Base-by-base conservation (phyloP, 1,140 invertebrate genomes). In the Ectropis grisescens region DNA sequence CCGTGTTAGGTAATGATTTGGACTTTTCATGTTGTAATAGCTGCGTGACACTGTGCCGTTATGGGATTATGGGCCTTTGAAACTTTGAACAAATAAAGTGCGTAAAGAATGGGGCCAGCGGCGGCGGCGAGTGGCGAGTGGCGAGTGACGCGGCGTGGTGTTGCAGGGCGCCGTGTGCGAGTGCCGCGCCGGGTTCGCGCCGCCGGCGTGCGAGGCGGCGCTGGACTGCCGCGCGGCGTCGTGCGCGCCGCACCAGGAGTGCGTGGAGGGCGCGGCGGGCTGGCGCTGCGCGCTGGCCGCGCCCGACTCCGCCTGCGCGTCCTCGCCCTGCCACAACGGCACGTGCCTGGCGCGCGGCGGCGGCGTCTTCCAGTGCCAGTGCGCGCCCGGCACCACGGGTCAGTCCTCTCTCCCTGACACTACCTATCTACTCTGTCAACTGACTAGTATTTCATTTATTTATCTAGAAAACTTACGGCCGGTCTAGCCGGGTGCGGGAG, bases 331-430 rank as follows among this genome's bases (percentile, higher is more conserved):
- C 59, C 81, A 83, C 47, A 91, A 92, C 75, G 89, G 87, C 41
- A 86, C 86, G 29, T 93, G 91, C 55, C 40, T 70, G n/a, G 50
- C 60, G 19, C 71, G 78, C 13, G 62, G 82, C 42, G 33, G 47
- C 14, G 84, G 85, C 11, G 92, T 58, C 28, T 59, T 90, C 69
- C 87, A 90, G 49, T 96, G 94, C 71, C 87, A 86, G 31, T 97
- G 95, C 75, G 86, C 85, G 3, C 82, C 88, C 9, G 94, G 94
- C 3, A 92, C 88, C 78, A 88, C 85, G 13, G 95, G 92, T 76
- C 6, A 31, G 56, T 55, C 14, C 2, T 22, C 7, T 8, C 3
- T 19, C 16, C 8, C 16, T 4, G 16, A 19, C 16, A n/a, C n/a
- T n/a, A n/a, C n/a, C n/a, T n/a, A n/a, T n/a, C n/a, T n/a, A n/a